Conservation (phyloP, 92 coral and sea anemone genomes). For the Parazoanthus swiftii region DNA sequence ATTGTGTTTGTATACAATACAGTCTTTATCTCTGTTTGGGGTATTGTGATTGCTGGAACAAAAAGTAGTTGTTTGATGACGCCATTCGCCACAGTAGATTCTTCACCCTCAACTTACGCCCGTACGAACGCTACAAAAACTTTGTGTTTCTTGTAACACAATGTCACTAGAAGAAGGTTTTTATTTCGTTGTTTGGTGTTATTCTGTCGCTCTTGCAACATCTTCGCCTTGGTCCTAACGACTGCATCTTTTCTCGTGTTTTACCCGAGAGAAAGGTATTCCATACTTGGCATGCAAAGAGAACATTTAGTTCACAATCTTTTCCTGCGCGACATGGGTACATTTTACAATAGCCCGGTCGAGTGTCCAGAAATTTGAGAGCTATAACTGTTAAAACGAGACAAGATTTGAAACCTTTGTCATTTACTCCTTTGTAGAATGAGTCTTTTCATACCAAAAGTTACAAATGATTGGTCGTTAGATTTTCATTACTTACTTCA, state of each 20-base stretch:
- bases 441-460: no score
- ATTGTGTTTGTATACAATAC: not conserved
- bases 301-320: no score
- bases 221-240: not conserved
- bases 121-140: constrained; percentile 26
- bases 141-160: constrained; percentile 18
- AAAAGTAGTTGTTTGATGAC: not conserved
- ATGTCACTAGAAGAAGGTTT: constrained; percentile 2
- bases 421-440: no score
- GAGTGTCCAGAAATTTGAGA: no score
- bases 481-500: no score
- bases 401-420: no score
- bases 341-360: no score
- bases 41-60: not conserved
- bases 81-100: constrained; percentile 3
- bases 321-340: no score
- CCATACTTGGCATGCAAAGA: not conserved
- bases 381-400: no score
- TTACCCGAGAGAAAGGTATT: not conserved
- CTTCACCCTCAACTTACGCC: not conserved
- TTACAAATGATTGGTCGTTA: no score
- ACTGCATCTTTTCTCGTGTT: not conserved
- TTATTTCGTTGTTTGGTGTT: constrained; percentile 1
- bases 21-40: not conserved
- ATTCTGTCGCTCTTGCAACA: constrained; percentile 11